Evolutionary conservation across 2,888 invertebrate species (phyloP), one percentile per base, ranked within the genome.

Genomic region (Stenodema calcarata): DNA sequence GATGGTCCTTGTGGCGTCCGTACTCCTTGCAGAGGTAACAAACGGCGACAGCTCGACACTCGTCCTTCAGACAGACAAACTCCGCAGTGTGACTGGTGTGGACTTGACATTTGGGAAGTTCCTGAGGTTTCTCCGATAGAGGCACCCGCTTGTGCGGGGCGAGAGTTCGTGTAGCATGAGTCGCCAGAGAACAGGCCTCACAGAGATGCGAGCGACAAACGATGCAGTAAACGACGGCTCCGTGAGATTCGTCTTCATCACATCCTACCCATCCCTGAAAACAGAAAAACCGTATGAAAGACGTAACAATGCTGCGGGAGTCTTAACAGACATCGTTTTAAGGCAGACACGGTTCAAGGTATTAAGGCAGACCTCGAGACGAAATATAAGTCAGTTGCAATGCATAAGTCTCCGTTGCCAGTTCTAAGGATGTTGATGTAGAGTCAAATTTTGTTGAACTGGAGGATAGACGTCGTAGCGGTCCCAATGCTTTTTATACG

Each of bases 121-220:
- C 93, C 54, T 91, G 91, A 0, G 93, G 93, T 89, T 93, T 93
- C 88, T 93, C 93, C 0, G 92, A 92, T 54, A 93, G 89, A 4
- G 92, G 92, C n/a, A 93, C 92, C 3, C 93, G 90, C 78, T 92
- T 91, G 89, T 93, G 93, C 87, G 92, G 92, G 0, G 91, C 91
- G 30, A 93, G 90, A 0, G 93, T 93, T 70, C 92, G 91, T 0
- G 93, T 92, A 1, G 92, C 91, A 88, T 93, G 93, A 0, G 93
- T 93, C 4, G 90, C 90, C 44, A 92, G 91, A 41, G 93, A 92
- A 88, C 93, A 93, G 70, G 92, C 92, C 54, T 92, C 91, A 90
- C 93, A 93, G 23, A 93, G 90, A 89, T 93, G 92, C 28, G 92
- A 92, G 41, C 92, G 91, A 88, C 93, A 93, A 11, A 92, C 92